Evolutionary conservation across 2,113 vertebrate genomes (phyloP), one percentile per base, ranked within the genome.

Genomic region (Sander lucioperca): DNA sequence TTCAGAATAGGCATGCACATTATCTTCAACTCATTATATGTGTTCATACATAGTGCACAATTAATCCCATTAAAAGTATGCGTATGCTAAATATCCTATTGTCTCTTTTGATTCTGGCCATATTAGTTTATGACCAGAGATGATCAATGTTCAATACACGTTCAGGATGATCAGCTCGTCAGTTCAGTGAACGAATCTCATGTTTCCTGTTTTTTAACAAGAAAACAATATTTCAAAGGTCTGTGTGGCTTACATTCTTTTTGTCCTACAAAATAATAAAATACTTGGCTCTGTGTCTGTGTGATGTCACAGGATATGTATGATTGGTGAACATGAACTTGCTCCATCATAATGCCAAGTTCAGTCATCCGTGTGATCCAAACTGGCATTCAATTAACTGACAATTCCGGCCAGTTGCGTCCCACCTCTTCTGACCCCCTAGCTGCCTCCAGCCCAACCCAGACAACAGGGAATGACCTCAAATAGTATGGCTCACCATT

Each of bases 321-420:
- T 53, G 71, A 84, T 43, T 30, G 57, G 18, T 15, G 3, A 79
- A 80, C 66, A 30, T 75, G 76, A 66, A 77, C 61, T 62, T 48
- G 63, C 51, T 76, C 45, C 51, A 76, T 72, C 74, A 79, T 51
- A 57, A 77, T 30, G 69, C 64, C 65, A 63, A 62, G 67, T 33
- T 82, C 89, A 90, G 64, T 85, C 94, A 92, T 85, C 77, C 82
- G 85, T 92, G 75, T 91, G 84, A 94, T 93, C 45, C 73, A 62
- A 89, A 90, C 73, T 56, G 91, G 80, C 94, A 93, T 91, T 93
- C 90, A 92, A 93, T 95, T 92, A 95, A 83, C 91, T 67, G 72
- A 68, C 73, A 80, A 69, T 86, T 93, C 90, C 69, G 11, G 61
- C 74, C 63, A 56, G 72, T 74, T 23, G 77, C 78, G 64, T 84